A percentile compares a stretch with the other conserved stretches of the same genome.
These are phyloP conservation scores for Drosophila lacertosa DNA, from an alignment of 1,140 invertebrate species.

Conservation along the genomic window DNA sequence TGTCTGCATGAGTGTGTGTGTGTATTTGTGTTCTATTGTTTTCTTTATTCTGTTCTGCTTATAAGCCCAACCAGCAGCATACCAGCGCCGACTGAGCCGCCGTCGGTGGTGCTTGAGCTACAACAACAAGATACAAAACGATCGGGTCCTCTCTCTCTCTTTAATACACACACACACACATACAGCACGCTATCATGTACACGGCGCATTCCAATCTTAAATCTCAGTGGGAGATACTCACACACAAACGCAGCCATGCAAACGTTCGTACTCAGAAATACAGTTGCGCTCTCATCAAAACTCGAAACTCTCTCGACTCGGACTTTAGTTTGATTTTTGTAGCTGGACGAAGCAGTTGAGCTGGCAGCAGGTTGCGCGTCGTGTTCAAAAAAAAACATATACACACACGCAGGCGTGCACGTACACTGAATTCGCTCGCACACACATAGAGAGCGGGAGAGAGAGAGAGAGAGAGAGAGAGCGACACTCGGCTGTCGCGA, in stretches of 20 bases:
- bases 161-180: slow-evolving; percentile 1
- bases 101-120: slow-evolving; percentile 20
- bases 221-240: slow-evolving; percentile 72
- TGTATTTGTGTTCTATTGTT: slow-evolving; percentile 34
- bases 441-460: slow-evolving; percentile 32
- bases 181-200: slow-evolving; percentile 47
- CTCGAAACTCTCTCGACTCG: slow-evolving; percentile 47
- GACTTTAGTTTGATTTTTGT: slow-evolving; percentile 72
- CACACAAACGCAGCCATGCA: slow-evolving; percentile 29
- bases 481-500: slow-evolving; percentile 54
- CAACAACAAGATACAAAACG: slow-evolving; percentile 51
- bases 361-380: slow-evolving; percentile 49
- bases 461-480: slow-evolving; percentile 12
- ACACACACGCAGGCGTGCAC: slow-evolving; percentile 11
- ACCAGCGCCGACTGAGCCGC: slow-evolving; percentile 41
- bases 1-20: slow-evolving; percentile 9
- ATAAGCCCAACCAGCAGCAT: slow-evolving; percentile 38
- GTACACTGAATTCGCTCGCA: slow-evolving; percentile 24
- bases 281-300: slow-evolving; percentile 35
- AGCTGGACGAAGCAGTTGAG: slow-evolving; percentile 69
- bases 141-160: slow-evolving; percentile 39
- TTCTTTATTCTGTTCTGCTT: slow-evolving; percentile 40
- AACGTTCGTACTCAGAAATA: slow-evolving; percentile 12
- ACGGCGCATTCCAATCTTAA: slow-evolving; percentile 78
- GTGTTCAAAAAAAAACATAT: slow-evolving; percentile 29